phyloP scores from a whole-genome alignment of 2,797 vertebrate genomes.

The Crenuchus spilurus region DNA sequence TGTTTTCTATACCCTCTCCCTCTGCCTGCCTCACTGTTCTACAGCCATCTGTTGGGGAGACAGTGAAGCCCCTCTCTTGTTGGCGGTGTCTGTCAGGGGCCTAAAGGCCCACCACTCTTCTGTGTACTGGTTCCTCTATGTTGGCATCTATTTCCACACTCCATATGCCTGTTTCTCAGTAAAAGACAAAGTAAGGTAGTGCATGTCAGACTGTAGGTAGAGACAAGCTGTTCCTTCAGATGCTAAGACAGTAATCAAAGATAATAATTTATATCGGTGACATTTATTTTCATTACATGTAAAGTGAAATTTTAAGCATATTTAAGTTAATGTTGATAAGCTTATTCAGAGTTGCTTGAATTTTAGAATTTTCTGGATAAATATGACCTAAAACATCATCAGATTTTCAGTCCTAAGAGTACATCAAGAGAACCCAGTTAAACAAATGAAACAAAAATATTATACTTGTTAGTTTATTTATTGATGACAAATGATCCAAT shows the following conservation, averaged over 20 bases:
- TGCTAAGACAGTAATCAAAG: conserved; percentile 17
- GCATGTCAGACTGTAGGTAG: conserved; percentile 20
- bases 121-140: conserved; percentile 35
- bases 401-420: too few species aligned
- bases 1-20: conserved; percentile 21
- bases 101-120: conserved; percentile 36
- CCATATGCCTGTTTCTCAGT: conserved; percentile 49
- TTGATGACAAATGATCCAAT: too few species aligned
- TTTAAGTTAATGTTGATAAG: too few species aligned
- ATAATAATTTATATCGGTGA: background rate
- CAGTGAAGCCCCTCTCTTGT: conserved; percentile 60
- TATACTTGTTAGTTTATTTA: too few species aligned
- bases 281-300: background rate
- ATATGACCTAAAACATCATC: too few species aligned
- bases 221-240: conserved; percentile 39
- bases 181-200: conserved; percentile 37
- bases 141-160: conserved; percentile 38
- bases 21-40: conserved; percentile 24
- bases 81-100: conserved; percentile 45
- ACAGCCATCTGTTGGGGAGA: conserved; percentile 75
- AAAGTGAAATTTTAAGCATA: too few species aligned
- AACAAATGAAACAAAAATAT: too few species aligned
- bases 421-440: too few species aligned
- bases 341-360: too few species aligned
- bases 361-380: too few species aligned